phyloP scores from a whole-genome alignment of 2,888 invertebrate species.

The Heliconius erato region DNA sequence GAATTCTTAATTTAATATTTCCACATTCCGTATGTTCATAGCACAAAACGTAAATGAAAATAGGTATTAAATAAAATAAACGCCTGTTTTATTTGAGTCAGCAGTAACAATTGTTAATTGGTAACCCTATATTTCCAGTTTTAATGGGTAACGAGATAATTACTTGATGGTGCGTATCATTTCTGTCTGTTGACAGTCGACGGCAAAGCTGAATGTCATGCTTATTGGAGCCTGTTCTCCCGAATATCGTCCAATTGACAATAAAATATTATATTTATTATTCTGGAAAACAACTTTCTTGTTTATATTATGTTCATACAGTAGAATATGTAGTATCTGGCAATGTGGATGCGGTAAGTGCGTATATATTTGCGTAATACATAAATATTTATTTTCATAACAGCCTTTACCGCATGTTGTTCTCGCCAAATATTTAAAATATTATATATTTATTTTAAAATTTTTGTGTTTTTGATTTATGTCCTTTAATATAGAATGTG shows the following conservation, averaged over 20 bases:
- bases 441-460: too few relatives aligned
- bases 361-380: not conserved
- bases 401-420: too few relatives aligned
- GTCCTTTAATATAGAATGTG: too few relatives aligned
- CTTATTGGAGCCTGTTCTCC: slow-evolving; percentile 36
- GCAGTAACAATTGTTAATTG: slow-evolving; percentile 55
- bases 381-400: not conserved
- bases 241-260: slow-evolving; percentile 32
- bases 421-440: too few relatives aligned
- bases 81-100: slow-evolving; percentile 56
- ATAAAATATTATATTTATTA: slow-evolving; percentile 15
- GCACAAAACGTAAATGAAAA: not conserved
- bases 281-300: not conserved
- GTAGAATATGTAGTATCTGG: not conserved
- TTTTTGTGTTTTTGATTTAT: too few relatives aligned
- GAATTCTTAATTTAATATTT: not conserved
- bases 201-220: slow-evolving; percentile 43
- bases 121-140: slow-evolving; percentile 54
- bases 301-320: not conserved
- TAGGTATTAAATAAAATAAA: slow-evolving; percentile 13
- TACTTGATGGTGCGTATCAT: slow-evolving; percentile 51
- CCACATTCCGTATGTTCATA: not conserved
- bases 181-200: slow-evolving; percentile 47
- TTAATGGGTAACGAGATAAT: slow-evolving; percentile 52
- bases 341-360: not conserved